Base-by-base conservation (phyloP, 2,797 vertebrate genomes). In the Lateolabrax maculatus region DNA sequence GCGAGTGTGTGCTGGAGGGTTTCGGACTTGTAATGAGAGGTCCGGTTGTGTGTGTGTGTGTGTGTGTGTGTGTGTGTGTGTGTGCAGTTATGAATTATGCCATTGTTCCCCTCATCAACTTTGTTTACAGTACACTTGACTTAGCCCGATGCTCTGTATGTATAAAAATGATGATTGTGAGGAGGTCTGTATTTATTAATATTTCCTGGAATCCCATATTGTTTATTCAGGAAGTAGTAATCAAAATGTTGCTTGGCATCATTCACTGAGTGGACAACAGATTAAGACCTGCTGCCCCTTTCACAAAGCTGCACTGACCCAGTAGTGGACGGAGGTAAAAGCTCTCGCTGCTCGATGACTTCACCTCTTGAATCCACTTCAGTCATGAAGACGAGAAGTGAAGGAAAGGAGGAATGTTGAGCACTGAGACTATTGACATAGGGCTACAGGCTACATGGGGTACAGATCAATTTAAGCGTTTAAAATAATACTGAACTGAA, bases 61-160 rank as follows among this genome's bases (percentile, higher is more conserved):
- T 67, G 67, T 61, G 63, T 60, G 34, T 51, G 29, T 48, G 53
- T 46, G 29, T 41, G 57, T 53, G 46, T 64, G 52, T 75, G 57
- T 44, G 72, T 48, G 10, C 41, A 75, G 16, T 75, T 79, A 82
- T 90, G 80, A 91, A 90, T 81, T 84, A 79, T 79, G 41, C 78
- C 84, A 81, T 90, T 85, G 87, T 94, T 92, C 84, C 84, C 80
- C 76, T 88, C 90, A 91, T 92, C 89, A 92, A 73, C 80, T 75
- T 46, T 87, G 89, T 91, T 91, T 92, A 91, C 62, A 71, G 65
- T 67, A 75, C 37, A 55, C 71, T 81, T 73, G 65, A 84, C 83
- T 77, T 37, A 76, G 66, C 75, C 67, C 67, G 77, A 66, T 81
- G 66, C 85, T 72, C 39, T 49, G 55, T 62, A 44, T 76, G 77